Evolutionary conservation across 2,888 invertebrate genomes (phyloP).

Genomic region (Charanyca ferruginea): DNA sequence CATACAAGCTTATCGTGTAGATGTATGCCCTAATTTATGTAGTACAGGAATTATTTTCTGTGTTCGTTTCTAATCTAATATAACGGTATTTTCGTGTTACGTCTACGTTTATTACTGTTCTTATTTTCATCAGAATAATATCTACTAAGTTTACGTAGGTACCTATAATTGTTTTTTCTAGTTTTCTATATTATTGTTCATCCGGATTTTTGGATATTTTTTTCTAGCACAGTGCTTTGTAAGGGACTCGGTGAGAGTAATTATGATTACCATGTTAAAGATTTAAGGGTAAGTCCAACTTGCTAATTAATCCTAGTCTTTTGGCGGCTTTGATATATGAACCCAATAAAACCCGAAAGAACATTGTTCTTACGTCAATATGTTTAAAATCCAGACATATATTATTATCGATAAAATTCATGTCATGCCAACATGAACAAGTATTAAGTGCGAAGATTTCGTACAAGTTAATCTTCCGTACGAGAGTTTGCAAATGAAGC

Average conservation of each 20-base stretch:
- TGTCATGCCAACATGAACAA: constrained; percentile 56
- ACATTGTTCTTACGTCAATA: constrained; percentile 19
- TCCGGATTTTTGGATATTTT: not conserved
- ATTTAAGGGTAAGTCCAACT: not conserved
- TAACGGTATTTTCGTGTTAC: constrained; percentile 12
- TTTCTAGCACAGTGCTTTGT: not conserved
- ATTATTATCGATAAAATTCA: constrained; percentile 55
- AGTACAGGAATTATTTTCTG: constrained; percentile 40
- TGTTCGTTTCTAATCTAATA: constrained; percentile 19
- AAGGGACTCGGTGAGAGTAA: not conserved
- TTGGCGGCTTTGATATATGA: not conserved
- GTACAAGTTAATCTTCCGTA: constrained; percentile 73
- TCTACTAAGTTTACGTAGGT: not conserved
- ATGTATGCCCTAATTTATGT: constrained; percentile 61
- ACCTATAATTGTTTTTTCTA: not conserved
- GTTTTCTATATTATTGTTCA: not conserved
- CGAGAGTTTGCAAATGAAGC: constrained; percentile 77
- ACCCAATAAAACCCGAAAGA: constrained; percentile 28
- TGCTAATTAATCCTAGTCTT: not conserved
- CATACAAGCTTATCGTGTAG: constrained; percentile 56
- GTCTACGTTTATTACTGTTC: constrained; percentile 10
- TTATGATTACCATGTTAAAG: not conserved
- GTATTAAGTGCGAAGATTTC: constrained; percentile 66
- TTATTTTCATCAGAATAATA: not conserved
- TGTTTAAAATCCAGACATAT: constrained; percentile 53